Percentiles rank a stretch among this genome's conserved stretches.
phyloP scores from a whole-genome alignment of 2,113 vertebrate species.

The Origma solitaria region DNA sequence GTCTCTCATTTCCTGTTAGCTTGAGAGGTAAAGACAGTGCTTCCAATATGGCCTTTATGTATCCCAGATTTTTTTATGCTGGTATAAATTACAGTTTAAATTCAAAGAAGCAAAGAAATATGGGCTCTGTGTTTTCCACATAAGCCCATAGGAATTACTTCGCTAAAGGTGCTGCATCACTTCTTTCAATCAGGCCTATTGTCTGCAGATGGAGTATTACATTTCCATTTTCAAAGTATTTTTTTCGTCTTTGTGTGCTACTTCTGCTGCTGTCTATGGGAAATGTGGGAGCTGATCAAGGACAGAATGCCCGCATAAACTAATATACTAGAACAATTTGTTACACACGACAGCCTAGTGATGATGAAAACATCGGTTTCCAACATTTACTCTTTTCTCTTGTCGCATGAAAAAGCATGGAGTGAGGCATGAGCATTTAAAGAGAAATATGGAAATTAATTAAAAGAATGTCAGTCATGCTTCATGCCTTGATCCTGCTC shows the following conservation, averaged over 20 bases:
- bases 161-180: not conserved
- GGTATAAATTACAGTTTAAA: not conserved
- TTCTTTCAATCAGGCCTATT: not conserved
- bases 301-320: conserved; percentile 1
- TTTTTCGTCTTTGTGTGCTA: not conserved
- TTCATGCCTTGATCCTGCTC: conserved; percentile 38
- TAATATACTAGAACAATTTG: conserved; percentile 30
- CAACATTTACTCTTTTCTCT: conserved; percentile 16
- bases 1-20: conserved; percentile 48
- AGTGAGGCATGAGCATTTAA: conserved; percentile 15
- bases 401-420: not conserved
- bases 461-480: not conserved
- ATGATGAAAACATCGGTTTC: not conserved
- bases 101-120: not conserved
- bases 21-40: not conserved
- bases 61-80: conserved; percentile 17
- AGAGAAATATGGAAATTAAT: conserved; percentile 53
- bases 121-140: not conserved
- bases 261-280: not conserved
- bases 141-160: not conserved
- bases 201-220: conserved; percentile 5
- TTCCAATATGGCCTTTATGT: conserved; percentile 17
- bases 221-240: not conserved
- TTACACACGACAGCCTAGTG: conserved; percentile 14
- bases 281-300: conserved; percentile 11